Evolutionary conservation across 2,797 vertebrate genomes (phyloP).

Genomic region (Linurgus olivaceus): DNA sequence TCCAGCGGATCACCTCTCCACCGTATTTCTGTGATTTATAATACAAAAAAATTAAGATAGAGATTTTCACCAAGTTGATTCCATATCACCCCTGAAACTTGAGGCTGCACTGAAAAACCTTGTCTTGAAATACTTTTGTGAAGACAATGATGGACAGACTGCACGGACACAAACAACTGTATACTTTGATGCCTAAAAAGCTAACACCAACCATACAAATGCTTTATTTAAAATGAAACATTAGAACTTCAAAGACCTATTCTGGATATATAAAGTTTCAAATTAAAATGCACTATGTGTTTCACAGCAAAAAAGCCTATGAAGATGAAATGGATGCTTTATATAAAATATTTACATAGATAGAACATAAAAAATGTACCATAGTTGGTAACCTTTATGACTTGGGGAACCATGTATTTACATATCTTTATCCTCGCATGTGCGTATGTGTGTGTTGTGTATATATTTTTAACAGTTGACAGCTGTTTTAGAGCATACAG

Average conservation of each 20-base stretch:
- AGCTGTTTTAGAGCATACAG: constrained; percentile 87
- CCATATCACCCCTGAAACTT: not conserved
- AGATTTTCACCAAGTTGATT: not conserved
- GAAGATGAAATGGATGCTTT: constrained; percentile 73
- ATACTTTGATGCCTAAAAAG: not conserved
- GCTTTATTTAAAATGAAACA: constrained; percentile 5
- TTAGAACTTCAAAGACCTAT: constrained; percentile 20
- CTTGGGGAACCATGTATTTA: constrained; percentile 79
- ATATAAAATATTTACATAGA: constrained; percentile 80
- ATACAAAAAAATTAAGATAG: not conserved
- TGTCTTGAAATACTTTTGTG: not conserved
- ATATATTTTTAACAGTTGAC: constrained; percentile 89
- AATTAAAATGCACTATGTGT: constrained; percentile 72
- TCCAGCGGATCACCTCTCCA: not conserved
- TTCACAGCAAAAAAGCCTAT: constrained; percentile 60
- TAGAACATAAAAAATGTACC: constrained; percentile 72
- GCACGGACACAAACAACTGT: not conserved
- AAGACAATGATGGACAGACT: not conserved
- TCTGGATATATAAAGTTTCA: constrained; percentile 52
- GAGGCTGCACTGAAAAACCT: not conserved
- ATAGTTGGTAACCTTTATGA: constrained; percentile 79
- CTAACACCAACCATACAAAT: not conserved
- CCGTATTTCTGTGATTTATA: not conserved
- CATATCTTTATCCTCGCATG: constrained; percentile 77
- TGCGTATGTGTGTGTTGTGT: constrained; percentile 82